A percentile compares a stretch with the other conserved stretches of the same genome.
Conservation (phyloP, 2,888 invertebrate genomes). For the Hypolimnas misippus region DNA sequence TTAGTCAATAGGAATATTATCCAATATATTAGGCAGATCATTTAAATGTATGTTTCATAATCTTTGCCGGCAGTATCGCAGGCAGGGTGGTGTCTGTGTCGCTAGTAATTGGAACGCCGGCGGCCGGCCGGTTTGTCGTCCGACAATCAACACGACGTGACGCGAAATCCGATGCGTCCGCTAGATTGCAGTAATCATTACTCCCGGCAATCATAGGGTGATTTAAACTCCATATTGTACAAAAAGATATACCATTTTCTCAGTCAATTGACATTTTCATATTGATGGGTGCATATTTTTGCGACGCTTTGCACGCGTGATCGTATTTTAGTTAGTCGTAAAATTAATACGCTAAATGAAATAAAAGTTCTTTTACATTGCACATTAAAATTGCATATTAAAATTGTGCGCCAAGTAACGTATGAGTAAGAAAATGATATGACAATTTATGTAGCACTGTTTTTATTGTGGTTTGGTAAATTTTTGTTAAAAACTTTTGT, state of each 20-base stretch:
- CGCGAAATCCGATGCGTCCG: slow-evolving; percentile 78
- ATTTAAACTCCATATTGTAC: slow-evolving; percentile 42
- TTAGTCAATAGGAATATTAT: background rate
- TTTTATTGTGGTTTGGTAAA: too few relatives aligned
- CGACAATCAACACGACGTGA: slow-evolving; percentile 82
- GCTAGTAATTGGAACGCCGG: slow-evolving; percentile 75
- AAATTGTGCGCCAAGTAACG: too few relatives aligned
- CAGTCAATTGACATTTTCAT: slow-evolving; percentile 20
- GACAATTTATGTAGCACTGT: too few relatives aligned
- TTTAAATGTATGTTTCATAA: slow-evolving; percentile 23
- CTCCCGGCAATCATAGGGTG: slow-evolving; percentile 59
- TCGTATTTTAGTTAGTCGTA: background rate
- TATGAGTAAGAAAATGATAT: too few relatives aligned
- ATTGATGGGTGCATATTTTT: slow-evolving; percentile 8
- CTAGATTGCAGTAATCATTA: slow-evolving; percentile 68
- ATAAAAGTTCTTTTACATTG: background rate
- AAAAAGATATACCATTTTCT: slow-evolving; percentile 18
- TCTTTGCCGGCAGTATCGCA: slow-evolving; percentile 48
- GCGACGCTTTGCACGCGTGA: slow-evolving; percentile 7
- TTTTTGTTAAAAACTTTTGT: too few relatives aligned
- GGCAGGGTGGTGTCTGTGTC: slow-evolving; percentile 70
- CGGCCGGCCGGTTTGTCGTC: slow-evolving; percentile 67
- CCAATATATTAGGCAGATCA: background rate
- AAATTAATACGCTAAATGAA: too few relatives aligned
- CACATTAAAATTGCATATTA: background rate